A percentile compares a stretch with the other conserved stretches of the same genome.
These are phyloP conservation scores for Callocephalon fimbriatum DNA, from an alignment of 2,113 vertebrate genomes.

Conservation along the genomic window DNA sequence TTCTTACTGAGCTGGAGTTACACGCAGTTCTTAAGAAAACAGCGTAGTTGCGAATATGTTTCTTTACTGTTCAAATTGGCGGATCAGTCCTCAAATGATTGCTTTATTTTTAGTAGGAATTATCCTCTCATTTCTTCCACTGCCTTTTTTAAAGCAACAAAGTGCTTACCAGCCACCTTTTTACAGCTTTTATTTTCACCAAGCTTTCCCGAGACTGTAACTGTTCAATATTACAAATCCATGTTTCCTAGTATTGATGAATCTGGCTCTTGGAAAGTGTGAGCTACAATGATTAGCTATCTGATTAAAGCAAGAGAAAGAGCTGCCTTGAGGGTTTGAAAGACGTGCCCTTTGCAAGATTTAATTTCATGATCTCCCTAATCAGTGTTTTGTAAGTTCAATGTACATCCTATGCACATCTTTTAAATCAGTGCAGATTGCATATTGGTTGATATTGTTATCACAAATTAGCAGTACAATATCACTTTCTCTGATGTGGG, in stretches of 20 bases:
- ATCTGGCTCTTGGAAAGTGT: neutral
- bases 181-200: neutral
- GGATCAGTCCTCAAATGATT: neutral
- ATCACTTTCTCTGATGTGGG: constrained; percentile 51
- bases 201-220: neutral
- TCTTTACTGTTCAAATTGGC: neutral
- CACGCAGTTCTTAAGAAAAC: neutral
- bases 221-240: neutral
- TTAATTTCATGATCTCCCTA: constrained; percentile 33
- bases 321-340: constrained; percentile 3
- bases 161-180: neutral
- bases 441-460: constrained; percentile 3
- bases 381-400: constrained; percentile 22
- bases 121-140: neutral
- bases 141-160: neutral
- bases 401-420: neutral
- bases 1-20: neutral
- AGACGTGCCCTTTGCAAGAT: neutral
- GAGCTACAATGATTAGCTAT: neutral
- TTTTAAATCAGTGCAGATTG: constrained; percentile 27
- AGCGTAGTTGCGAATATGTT: neutral
- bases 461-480: constrained; percentile 40
- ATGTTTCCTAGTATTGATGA: neutral
- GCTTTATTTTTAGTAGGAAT: neutral
- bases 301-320: constrained; percentile 44